These are phyloP conservation scores for Strigops habroptila DNA, from an alignment of 2,113 vertebrate species.

Conservation along the genomic window DNA sequence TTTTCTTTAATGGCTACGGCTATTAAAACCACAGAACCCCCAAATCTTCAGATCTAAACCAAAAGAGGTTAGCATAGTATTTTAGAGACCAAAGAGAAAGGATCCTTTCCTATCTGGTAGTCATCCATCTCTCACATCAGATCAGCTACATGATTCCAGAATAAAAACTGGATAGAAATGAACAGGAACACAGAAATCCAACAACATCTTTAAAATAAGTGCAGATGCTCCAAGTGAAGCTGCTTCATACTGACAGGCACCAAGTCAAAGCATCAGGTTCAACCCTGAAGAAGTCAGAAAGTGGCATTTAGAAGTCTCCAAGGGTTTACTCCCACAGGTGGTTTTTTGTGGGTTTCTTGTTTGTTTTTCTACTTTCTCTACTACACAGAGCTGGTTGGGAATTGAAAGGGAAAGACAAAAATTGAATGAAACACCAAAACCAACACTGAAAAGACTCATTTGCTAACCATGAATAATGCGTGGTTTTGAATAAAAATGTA, in stretches of 20 bases:
- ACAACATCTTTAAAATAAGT: neutral
- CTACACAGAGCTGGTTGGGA: neutral
- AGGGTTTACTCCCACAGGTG: neutral
- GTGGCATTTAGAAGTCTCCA: neutral
- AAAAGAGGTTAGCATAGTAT: neutral
- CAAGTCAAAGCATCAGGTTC: neutral
- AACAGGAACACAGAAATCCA: rapidly evolving
- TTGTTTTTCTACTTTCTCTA: neutral
- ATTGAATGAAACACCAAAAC: neutral
- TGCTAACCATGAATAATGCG: neutral
- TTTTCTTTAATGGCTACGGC: neutral
- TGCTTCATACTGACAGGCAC: neutral
- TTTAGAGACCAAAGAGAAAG: neutral
- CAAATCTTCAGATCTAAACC: neutral
- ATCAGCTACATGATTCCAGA: neutral
- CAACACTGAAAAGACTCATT: neutral
- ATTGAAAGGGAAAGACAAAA: neutral
- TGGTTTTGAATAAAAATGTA: neutral
- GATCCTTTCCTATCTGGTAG: neutral
- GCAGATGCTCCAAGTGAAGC: neutral
- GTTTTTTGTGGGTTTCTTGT: neutral
- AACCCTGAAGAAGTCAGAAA: neutral
- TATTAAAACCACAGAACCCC: neutral
- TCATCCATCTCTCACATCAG: neutral
- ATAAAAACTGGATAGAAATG: neutral